Conservation (phyloP, 2,113 vertebrate genomes). For the Apodemus sylvaticus region DNA sequence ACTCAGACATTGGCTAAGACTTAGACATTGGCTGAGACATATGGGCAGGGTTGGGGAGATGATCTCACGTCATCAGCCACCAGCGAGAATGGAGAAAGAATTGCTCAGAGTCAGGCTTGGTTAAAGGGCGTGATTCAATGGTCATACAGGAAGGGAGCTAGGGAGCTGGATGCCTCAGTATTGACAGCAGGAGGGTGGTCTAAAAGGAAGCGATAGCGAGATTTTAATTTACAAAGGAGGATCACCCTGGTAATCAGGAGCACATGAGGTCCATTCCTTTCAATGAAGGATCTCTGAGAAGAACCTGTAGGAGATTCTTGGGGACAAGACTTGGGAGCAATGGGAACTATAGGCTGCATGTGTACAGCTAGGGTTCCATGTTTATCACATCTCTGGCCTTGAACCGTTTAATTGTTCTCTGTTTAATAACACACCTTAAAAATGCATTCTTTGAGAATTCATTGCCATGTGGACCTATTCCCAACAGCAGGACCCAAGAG, state of each 20-base stretch:
- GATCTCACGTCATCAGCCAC: fast-evolving
- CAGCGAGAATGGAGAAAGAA: too few species aligned
- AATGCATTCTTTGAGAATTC: background rate
- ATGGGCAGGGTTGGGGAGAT: fast-evolving
- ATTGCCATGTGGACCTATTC: fast-evolving
- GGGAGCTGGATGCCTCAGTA: background rate
- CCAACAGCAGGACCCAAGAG: background rate
- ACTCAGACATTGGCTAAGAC: too few species aligned
- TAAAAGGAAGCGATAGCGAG: background rate
- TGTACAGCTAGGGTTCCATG: fast-evolving
- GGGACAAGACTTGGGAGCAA: fast-evolving
- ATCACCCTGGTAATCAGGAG: background rate
- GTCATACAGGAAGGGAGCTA: fast-evolving
- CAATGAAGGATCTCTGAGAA: background rate
- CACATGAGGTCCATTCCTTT: fast-evolving
- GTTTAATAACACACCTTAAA: background rate
- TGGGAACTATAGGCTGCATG: fast-evolving
- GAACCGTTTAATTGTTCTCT: background rate
- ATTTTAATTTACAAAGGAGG: background rate
- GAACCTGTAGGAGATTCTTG: fast-evolving
- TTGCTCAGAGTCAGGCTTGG: background rate
- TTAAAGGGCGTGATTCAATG: background rate
- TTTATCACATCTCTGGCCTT: too few species aligned
- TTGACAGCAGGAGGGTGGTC: background rate
- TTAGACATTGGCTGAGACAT: fast-evolving